Conservation (phyloP, 1,140 invertebrate genomes). For the Pomacea maculata region DNA sequence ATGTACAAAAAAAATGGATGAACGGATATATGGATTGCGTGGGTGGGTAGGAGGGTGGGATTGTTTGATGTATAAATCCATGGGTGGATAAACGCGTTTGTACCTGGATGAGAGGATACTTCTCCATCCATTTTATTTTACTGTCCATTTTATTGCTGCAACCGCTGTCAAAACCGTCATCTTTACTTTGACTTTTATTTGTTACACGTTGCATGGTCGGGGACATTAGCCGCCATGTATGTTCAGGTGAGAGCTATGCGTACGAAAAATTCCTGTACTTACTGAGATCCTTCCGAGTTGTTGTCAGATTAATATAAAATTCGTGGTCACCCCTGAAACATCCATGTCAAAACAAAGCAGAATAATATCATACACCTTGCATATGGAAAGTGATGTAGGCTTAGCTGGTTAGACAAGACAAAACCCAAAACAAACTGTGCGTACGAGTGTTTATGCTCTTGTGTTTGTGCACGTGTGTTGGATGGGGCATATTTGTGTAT, state of each 20-base stretch:
- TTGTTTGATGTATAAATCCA: not conserved
- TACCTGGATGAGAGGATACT: not conserved
- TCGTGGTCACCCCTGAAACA: conserved; percentile 16
- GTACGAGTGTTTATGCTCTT: not conserved
- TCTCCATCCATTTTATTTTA: no score
- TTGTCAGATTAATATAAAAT: conserved; percentile 6
- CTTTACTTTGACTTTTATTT: no score
- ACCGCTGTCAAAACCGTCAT: no score
- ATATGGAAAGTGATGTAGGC: no score
- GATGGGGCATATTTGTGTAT: not conserved
- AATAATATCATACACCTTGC: no score
- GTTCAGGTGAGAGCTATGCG: no score
- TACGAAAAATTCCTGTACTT: not conserved
- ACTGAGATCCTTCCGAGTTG: conserved; percentile 4
- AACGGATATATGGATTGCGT: not conserved
- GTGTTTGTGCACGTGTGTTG: not conserved
- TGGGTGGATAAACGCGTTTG: not conserved
- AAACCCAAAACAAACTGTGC: not conserved
- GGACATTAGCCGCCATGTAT: no score
- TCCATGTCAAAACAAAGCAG: no score
- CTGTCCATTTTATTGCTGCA: no score
- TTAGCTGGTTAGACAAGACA: no score
- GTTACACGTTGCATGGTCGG: no score
- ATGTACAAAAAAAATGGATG: not conserved
- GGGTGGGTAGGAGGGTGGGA: not conserved